Percentiles rank a stretch among this genome's conserved stretches.
phyloP scores from a whole-genome alignment of 2,113 vertebrate genomes.

The Empidonax alnorum region DNA sequence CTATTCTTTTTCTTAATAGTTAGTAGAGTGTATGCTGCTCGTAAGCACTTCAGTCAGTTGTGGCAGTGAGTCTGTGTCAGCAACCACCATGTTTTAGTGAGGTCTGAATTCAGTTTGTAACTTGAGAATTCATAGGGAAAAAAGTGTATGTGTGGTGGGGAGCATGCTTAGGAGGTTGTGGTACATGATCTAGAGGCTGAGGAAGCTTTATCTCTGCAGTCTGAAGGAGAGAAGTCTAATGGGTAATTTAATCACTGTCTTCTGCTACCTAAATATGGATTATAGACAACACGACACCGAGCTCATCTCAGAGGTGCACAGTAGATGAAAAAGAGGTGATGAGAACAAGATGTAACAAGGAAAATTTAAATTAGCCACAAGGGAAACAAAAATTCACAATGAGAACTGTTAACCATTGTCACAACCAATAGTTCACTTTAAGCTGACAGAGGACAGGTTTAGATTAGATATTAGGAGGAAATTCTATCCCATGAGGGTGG shows the following conservation, averaged over 20 bases:
- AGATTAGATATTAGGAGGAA: neutral
- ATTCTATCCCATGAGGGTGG: neutral
- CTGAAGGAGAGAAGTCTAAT: neutral
- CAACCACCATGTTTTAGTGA: neutral
- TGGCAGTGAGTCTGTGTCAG: neutral
- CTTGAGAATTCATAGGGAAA: neutral
- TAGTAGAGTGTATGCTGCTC: neutral
- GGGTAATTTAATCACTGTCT: neutral
- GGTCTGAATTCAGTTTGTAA: neutral
- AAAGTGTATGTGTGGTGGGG: accelerated
- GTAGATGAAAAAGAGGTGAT: neutral
- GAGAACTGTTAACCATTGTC: neutral
- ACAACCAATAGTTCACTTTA: neutral
- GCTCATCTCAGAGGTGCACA: neutral
- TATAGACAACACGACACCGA: neutral
- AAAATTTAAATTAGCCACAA: neutral
- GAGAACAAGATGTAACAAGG: neutral
- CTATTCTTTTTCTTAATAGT: neutral
- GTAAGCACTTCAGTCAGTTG: neutral
- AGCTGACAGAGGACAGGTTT: neutral
- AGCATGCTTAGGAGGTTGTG: neutral
- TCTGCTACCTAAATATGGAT: neutral
- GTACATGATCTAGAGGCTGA: neutral
- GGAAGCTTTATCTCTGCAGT: neutral
- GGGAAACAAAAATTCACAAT: neutral